Percentiles rank a stretch among this genome's conserved stretches.
These are phyloP conservation scores for Ceramica pisi DNA, from an alignment of 2,888 invertebrate species.

Conservation along the genomic window DNA sequence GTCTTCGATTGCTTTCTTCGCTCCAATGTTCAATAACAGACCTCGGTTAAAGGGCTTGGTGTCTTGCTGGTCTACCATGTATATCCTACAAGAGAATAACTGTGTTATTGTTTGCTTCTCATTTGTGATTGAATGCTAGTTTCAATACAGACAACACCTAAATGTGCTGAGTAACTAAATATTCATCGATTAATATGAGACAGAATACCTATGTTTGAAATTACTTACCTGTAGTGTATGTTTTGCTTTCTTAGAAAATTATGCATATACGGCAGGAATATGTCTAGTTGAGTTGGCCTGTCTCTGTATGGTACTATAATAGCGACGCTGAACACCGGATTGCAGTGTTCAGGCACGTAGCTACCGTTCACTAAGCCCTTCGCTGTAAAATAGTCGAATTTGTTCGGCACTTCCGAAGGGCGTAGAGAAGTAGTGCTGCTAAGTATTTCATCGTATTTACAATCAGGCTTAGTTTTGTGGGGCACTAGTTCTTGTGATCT, in stretches of 20 bases:
- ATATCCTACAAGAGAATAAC: constrained; percentile 90
- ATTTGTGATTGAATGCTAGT: neutral
- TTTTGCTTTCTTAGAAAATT: constrained; percentile 95
- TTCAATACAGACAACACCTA: neutral
- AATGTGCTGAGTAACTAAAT: neutral
- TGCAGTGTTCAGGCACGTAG: constrained; percentile 79
- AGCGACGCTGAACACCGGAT: constrained; percentile 92
- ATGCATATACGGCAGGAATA: constrained; percentile 96
- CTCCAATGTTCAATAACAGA: constrained; percentile 96
- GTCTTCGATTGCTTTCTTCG: constrained; percentile 93
- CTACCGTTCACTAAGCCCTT: constrained; percentile 79
- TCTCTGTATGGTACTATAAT: constrained; percentile 95
- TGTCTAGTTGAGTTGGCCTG: constrained; percentile 93
- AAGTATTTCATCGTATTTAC: constrained; percentile 79
- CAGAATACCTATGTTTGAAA: neutral
- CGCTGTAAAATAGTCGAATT: constrained; percentile 73
- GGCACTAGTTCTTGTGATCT: constrained; percentile 66
- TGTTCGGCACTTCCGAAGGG: constrained; percentile 71
- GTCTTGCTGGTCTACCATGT: constrained; percentile 95
- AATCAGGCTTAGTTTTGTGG: constrained; percentile 72
- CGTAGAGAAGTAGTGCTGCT: constrained; percentile 69
- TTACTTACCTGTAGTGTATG: constrained; percentile 93
- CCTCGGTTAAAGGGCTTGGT: constrained; percentile 96
- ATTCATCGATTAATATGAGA: neutral
- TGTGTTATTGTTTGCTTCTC: neutral